Percentiles rank a stretch among this genome's conserved stretches.
These are phyloP conservation scores for Macropus fuliginosus DNA, from an alignment of 2,797 vertebrate species.

Conservation along the genomic window DNA sequence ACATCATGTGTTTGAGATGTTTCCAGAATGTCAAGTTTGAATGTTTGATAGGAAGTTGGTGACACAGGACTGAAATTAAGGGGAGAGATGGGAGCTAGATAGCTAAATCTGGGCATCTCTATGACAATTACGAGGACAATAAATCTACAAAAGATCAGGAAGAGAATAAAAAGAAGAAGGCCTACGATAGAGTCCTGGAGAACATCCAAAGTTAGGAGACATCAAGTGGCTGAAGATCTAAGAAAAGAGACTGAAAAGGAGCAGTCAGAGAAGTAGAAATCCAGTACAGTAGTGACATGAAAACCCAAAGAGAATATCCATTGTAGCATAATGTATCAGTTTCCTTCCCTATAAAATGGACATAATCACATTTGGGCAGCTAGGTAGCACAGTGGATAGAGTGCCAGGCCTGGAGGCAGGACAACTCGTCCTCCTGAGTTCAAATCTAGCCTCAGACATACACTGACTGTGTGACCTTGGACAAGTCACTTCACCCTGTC, in stretches of 20 bases:
- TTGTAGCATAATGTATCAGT: neutral
- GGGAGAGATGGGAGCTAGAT: neutral
- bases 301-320: neutral
- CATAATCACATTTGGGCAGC: neutral
- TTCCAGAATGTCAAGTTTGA: neutral
- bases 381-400: neutral
- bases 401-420: too few relatives aligned
- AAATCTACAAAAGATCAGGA: neutral
- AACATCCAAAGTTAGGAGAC: neutral
- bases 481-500: neutral
- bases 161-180: neutral
- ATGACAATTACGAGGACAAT: neutral
- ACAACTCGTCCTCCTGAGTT: neutral
- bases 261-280: neutral
- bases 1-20: neutral
- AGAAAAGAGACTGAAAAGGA: neutral
- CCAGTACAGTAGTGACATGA: neutral
- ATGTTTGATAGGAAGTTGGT: neutral
- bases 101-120: neutral
- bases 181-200: neutral
- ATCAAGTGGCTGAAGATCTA: neutral
- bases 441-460: neutral
- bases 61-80: neutral
- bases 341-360: neutral
- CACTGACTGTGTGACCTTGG: neutral